Base-by-base conservation (phyloP, 1,140 invertebrate genomes). In the Meloidogyne chitwoodi region DNA sequence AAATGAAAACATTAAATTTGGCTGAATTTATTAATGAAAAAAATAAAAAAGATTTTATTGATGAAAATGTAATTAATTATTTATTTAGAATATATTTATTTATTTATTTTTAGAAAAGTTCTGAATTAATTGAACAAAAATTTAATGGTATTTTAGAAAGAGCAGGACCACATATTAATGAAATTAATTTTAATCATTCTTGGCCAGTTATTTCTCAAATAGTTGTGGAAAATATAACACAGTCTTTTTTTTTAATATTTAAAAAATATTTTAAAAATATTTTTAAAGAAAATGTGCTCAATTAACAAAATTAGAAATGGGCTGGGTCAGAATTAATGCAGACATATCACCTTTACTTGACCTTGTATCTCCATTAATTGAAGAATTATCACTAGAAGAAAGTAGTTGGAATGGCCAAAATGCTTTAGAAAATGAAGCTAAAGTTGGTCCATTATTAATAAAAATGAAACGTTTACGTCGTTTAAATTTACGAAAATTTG, bases 311-410 rank as follows among this genome's bases (percentile, higher is more conserved):
- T 38, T 78, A 44, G 77, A 78, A 27, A 29, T 78, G 27, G 77
- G 77, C 19, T 78, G 77, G 67, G 41, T 73, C 1, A 77, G 72
- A 16, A 62, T 78, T 14, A 71, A 78, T 31, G 77, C 77, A 41
- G 77, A 78, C 56, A 78, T 78, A 41, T 71, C 77, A 12, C 76
- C 77, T 10, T 14, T 78, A 19, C 77, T 78, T 11, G 41, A 80
- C 5, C 19, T n/a, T 63, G 62, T 78, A n/a, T 66, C 66, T 34
- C 38, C 22, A 19, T 34, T 75, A 63, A 34, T 78, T 29, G 78
- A 78, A 22, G 34, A 80, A n/a, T 78, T 78, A 34, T 78, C 77
- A 19, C n/a, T 78, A 5, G 77, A 78, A 71, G 75, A 78, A 26
- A 79, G 48, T 5, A 76, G 68, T 71, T 78, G 77, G 77, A 66